Base-by-base conservation (phyloP, 2,888 invertebrate species). In the Colletes collaris region DNA sequence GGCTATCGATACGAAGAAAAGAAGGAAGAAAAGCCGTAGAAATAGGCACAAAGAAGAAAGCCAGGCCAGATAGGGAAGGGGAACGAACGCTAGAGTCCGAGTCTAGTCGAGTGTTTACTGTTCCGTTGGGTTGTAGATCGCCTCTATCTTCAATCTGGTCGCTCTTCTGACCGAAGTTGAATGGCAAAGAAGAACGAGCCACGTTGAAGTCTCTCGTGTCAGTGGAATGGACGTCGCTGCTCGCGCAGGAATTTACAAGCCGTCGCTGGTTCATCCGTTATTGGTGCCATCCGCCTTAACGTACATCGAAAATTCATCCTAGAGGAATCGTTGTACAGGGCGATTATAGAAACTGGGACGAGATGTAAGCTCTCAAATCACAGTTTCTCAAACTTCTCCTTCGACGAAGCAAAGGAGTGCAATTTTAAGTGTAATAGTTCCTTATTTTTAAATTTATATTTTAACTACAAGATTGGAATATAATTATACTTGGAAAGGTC, bases 121-220 rank as follows among this genome's bases (percentile, higher is more conserved):
- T 89, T 89, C 79, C 81, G 64, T 76, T 76, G 79, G 84, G 87
- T 85, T 90, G 88, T 88, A 89, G 88, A 91, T 89, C 86, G 88
- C 81, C 79, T 78, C 82, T 86, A 87, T 90, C 90, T 87, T 85
- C 84, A 86, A 88, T 87, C 87, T 89, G 85, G 85, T 87, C 88
- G 85, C 79, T 82, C 86, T 75, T 79, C 74, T 60, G 59, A 59
- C 79, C 76, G 79, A 78, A 80, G 73, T 77, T 82, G 86, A 85
- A 85, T 86, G 84, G 81, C 84, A 86, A 79, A 82, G 82, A 84
- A 65, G 82, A 66, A 86, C 75, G 84, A 84, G 79, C 80, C 56
- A 68, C 80, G 82, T 70, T 76, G 82, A 82, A 79, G 85, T 75
- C 65, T 35, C 63, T 58, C 69, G 76, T 77, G 77, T 71, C 71